These are phyloP conservation scores for Scortum barcoo DNA, from an alignment of 2,113 vertebrate species.

Conservation along the genomic window DNA sequence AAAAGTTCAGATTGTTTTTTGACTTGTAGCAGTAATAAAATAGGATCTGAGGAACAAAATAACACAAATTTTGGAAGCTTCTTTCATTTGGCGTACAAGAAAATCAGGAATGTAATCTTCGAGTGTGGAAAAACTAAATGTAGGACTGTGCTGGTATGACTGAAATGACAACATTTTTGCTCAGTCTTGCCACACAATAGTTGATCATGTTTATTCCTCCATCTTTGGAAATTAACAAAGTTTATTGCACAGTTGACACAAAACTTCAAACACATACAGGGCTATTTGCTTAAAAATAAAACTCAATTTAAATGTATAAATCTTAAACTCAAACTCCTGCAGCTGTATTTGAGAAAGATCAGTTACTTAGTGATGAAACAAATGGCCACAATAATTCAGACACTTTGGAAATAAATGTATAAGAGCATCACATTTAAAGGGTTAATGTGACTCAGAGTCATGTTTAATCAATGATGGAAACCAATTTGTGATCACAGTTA, in stretches of 20 bases:
- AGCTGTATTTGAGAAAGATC: neutral
- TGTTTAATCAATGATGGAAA: conserved; percentile 10
- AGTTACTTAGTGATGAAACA: neutral
- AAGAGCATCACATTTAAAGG: neutral
- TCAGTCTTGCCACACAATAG: neutral
- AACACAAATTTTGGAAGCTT: neutral
- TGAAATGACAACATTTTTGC: neutral
- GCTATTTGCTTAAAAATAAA: too few relatives aligned
- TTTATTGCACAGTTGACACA: neutral
- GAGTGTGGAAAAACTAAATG: neutral
- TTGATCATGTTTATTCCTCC: neutral
- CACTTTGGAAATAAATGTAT: conserved; percentile 10
- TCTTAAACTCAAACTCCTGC: neutral
- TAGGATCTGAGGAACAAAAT: neutral
- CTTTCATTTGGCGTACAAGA: neutral
- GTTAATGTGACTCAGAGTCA: neutral
- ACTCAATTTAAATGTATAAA: too few relatives aligned
- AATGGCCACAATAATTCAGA: neutral
- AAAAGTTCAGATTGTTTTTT: neutral
- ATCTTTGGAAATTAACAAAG: neutral
- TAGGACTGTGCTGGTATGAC: neutral
- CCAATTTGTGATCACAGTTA: neutral
- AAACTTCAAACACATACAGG: neutral
- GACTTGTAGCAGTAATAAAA: neutral
- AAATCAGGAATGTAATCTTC: neutral